These are phyloP conservation scores for Epinephelus coioides DNA, from an alignment of 2,797 vertebrate genomes.

Conservation along the genomic window DNA sequence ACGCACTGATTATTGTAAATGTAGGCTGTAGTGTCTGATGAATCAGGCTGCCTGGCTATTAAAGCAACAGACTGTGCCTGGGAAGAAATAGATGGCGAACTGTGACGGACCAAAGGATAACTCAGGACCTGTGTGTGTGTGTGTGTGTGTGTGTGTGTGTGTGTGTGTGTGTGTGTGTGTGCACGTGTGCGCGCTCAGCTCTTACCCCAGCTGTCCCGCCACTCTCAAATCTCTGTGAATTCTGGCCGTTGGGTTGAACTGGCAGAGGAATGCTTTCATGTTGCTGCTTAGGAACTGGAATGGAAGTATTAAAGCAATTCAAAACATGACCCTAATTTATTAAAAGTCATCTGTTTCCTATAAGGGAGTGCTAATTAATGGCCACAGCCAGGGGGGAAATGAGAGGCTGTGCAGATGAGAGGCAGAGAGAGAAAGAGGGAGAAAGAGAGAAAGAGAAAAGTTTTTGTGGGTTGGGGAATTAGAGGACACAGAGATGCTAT, in stretches of 20 bases:
- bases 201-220: constrained; percentile 72
- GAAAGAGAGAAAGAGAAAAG: constrained; percentile 36
- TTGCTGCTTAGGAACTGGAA: constrained; percentile 63
- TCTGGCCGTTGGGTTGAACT: constrained; percentile 55
- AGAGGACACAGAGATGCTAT: constrained; percentile 62
- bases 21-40: constrained; percentile 48
- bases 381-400: constrained; percentile 47
- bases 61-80: constrained; percentile 50
- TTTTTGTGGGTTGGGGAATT: constrained; percentile 60
- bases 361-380: constrained; percentile 82
- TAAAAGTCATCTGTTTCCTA: constrained; percentile 85
- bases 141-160: constrained; percentile 44
- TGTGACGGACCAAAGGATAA: constrained; percentile 45
- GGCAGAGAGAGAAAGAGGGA: constrained; percentile 29
- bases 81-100: constrained; percentile 36
- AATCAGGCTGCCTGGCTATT: constrained; percentile 57
- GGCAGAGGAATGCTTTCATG: constrained; percentile 80
- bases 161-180: constrained; percentile 43
- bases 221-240: constrained; percentile 68
- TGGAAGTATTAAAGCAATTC: constrained; percentile 78
- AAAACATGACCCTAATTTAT: constrained; percentile 82
- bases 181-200: constrained; percentile 35
- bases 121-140: constrained; percentile 41
- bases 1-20: constrained; percentile 66
- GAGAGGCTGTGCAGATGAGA: constrained; percentile 59